A percentile compares a stretch with the other conserved stretches of the same genome.
Evolutionary conservation across 2,113 vertebrate genomes (phyloP).

Genomic region (Sturnus vulgaris): DNA sequence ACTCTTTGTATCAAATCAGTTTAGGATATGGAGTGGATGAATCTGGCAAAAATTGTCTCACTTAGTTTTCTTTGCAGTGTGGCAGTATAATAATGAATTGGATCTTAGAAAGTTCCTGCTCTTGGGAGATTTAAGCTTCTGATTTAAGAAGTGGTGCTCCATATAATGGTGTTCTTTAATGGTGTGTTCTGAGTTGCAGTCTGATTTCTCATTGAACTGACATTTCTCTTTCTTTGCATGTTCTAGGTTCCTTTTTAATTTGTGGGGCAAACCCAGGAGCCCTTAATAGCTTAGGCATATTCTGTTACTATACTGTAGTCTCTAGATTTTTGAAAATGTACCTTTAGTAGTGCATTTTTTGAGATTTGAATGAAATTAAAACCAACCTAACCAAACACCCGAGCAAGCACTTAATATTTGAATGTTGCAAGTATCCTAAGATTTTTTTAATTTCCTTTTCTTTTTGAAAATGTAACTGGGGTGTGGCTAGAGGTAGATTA

Average conservation of each 20-base stretch:
- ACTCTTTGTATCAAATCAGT: background rate
- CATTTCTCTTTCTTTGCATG: background rate
- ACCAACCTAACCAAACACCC: background rate
- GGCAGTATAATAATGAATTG: background rate
- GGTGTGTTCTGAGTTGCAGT: background rate
- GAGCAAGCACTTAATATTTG: background rate
- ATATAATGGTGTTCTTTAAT: background rate
- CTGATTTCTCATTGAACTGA: background rate
- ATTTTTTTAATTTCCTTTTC: background rate
- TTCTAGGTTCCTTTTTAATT: background rate
- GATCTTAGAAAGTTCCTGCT: background rate
- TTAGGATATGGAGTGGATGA: background rate
- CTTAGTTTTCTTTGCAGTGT: background rate
- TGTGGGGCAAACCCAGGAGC: background rate
- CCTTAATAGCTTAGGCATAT: background rate
- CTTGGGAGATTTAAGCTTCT: background rate
- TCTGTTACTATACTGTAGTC: background rate
- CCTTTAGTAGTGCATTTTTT: background rate
- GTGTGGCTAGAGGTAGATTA: background rate
- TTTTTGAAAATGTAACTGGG: background rate
- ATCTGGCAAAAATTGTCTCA: background rate
- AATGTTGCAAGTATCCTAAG: background rate
- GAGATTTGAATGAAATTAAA: background rate
- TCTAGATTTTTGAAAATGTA: background rate
- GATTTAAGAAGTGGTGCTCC: background rate